These are phyloP conservation scores for Platalea minor DNA, from an alignment of 2,797 vertebrate genomes.

Conservation along the genomic window DNA sequence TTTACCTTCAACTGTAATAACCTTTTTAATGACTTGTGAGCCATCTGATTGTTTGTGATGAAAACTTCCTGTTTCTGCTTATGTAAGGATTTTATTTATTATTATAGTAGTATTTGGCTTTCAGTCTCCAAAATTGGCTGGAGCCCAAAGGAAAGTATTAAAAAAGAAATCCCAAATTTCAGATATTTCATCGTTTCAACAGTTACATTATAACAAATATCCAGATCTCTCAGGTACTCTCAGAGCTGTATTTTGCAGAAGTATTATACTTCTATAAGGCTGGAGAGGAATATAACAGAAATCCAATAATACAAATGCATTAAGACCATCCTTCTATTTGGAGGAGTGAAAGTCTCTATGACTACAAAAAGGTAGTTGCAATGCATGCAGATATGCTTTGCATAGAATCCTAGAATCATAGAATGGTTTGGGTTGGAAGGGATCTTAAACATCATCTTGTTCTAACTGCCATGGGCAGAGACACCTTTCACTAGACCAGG, in stretches of 20 bases:
- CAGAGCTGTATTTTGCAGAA: not conserved
- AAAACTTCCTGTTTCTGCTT: constrained; percentile 35
- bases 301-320: not conserved
- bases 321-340: not conserved
- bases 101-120: not conserved
- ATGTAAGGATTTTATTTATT: constrained; percentile 30
- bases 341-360: not conserved
- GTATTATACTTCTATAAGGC: not conserved
- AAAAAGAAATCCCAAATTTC: constrained; percentile 5
- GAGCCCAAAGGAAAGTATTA: constrained; percentile 1
- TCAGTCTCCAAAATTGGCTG: not conserved
- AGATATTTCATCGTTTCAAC: not conserved
- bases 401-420: too few species aligned
- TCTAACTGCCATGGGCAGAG: too few species aligned
- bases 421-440: too few species aligned
- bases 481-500: too few species aligned
- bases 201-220: not conserved
- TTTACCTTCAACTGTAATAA: constrained; percentile 10
- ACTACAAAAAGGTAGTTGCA: not conserved
- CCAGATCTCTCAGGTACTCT: not conserved
- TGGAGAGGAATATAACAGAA: not conserved
- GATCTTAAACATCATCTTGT: too few species aligned
- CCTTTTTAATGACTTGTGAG: constrained; percentile 25
- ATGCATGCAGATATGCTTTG: not conserved
- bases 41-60: not conserved